Conservation (phyloP, 2,113 vertebrate species). For the Halichoeres trimaculatus region DNA sequence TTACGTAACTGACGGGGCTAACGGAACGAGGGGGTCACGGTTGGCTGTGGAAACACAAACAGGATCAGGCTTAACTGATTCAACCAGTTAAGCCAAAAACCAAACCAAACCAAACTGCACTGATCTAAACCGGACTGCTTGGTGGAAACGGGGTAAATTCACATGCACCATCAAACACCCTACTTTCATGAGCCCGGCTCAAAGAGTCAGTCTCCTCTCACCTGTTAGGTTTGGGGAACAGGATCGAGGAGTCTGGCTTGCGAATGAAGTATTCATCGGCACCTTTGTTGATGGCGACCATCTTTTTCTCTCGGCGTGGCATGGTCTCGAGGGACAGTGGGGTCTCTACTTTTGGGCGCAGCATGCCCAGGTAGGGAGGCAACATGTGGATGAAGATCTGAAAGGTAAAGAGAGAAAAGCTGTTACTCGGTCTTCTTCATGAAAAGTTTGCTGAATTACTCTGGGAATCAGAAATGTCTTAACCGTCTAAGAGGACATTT, state of each 20-base stretch:
- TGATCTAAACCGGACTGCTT: too few species aligned
- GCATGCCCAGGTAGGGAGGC: conserved; percentile 86
- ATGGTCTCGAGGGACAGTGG: conserved; percentile 72
- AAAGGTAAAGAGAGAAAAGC: background rate
- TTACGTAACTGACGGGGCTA: too few species aligned
- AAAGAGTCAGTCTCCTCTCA: conserved; percentile 33
- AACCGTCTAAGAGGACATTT: background rate
- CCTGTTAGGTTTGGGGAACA: conserved; percentile 89
- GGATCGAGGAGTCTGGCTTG: conserved; percentile 85
- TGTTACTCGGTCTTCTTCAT: background rate
- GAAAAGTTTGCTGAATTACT: too few species aligned
- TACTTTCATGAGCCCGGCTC: background rate
- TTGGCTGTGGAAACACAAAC: too few species aligned
- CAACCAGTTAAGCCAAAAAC: too few species aligned
- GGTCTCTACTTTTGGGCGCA: conserved; percentile 87
- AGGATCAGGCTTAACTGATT: too few species aligned
- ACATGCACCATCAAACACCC: background rate
- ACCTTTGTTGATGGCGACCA: conserved; percentile 70
- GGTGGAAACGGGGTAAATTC: too few species aligned
- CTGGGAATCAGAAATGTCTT: background rate
- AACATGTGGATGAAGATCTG: conserved; percentile 92
- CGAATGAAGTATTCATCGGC: conserved; percentile 93
- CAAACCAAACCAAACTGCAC: too few species aligned
- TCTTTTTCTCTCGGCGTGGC: conserved; percentile 72
- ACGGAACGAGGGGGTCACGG: too few species aligned